Evolutionary conservation across 2,797 vertebrate genomes (phyloP).

Genomic region (Pangasius krempfi): DNA sequence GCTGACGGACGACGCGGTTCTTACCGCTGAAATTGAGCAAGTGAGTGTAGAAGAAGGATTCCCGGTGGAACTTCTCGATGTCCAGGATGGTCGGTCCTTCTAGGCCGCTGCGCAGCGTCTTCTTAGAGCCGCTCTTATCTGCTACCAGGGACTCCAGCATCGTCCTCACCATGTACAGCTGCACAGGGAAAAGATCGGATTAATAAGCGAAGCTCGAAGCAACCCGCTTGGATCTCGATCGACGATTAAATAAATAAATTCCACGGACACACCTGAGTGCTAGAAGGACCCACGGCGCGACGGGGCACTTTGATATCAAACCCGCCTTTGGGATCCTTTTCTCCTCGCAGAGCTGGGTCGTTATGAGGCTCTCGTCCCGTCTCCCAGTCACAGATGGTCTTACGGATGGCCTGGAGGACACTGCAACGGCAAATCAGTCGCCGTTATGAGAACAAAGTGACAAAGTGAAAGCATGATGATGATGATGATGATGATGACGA

Average conservation of each 20-base stretch:
- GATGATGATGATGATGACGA: conserved; percentile 42
- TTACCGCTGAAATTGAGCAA: conserved; percentile 98
- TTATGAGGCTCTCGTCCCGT: conserved; percentile 83
- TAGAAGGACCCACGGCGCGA: conserved; percentile 86
- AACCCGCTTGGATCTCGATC: background rate
- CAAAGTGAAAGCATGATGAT: background rate
- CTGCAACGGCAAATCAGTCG: conserved; percentile 61
- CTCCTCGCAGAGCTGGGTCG: conserved; percentile 83
- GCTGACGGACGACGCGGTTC: conserved; percentile 34
- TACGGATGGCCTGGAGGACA: conserved; percentile 87
- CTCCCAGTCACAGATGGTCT: conserved; percentile 89
- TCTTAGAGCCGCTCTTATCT: conserved; percentile 98
- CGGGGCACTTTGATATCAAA: conserved; percentile 89
- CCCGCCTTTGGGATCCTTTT: conserved; percentile 88
- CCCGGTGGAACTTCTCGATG: conserved; percentile 97
- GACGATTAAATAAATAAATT: background rate
- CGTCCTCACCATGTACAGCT: conserved; percentile 99
- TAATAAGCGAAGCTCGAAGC: background rate
- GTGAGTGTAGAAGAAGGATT: conserved; percentile 98
- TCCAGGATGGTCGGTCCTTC: conserved; percentile 97
- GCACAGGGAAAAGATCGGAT: background rate
- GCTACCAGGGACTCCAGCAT: conserved; percentile 99
- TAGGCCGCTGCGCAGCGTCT: conserved; percentile 95
- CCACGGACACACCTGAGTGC: conserved; percentile 79
- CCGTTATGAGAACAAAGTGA: background rate